Evolutionary conservation across 2,113 vertebrate genomes (phyloP), one percentile per base, ranked within the genome.

Genomic region (Oophaga pumilio): DNA sequence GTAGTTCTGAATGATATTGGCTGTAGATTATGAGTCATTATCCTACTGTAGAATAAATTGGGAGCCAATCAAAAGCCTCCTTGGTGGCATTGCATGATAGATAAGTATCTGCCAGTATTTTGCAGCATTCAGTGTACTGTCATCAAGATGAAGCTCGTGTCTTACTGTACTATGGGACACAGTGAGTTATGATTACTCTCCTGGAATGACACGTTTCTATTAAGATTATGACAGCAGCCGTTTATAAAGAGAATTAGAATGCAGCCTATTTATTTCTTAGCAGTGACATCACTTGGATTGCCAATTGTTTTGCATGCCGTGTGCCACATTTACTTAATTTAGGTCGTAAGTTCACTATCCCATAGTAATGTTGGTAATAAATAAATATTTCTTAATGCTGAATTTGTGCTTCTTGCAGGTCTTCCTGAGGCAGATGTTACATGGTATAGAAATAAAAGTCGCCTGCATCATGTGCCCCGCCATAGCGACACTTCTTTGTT

Each of bases 361-460:
- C 68, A 71, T 33, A 17, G 26, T 71, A 10, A 28, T 69, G 12
- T 28, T 6, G n/a, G 12, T 14, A 69, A 33, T 43, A 28, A 15
- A 14, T 71, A 4, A 6, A 68, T 17, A 68, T 26, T 11, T 1
- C 62, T n/a, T 68, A 69, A 15, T 74, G 8, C 43, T 22, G 43
- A 12, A 1, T 22, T 50, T 50, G 8, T 74, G 1, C 43, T 74
- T 74, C 71, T 22, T 77, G 6, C 89, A 96, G 95, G 95, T 92
- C 93, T 96, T 62, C 95, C 95, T 66, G 94, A 96, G 91, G 95
- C 93, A 62, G 93, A 94, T 92, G 89, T 96, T 88, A 94, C 92
- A 59, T 96, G 95, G 95, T 95, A 93, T 91, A 94, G 90, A 90
- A 94, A 95, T 74, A 93, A 91, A 83, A 91, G 91, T 90, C 93